phyloP scores from a whole-genome alignment of 2,888 invertebrate genomes.

The Tetranychus piercei region DNA sequence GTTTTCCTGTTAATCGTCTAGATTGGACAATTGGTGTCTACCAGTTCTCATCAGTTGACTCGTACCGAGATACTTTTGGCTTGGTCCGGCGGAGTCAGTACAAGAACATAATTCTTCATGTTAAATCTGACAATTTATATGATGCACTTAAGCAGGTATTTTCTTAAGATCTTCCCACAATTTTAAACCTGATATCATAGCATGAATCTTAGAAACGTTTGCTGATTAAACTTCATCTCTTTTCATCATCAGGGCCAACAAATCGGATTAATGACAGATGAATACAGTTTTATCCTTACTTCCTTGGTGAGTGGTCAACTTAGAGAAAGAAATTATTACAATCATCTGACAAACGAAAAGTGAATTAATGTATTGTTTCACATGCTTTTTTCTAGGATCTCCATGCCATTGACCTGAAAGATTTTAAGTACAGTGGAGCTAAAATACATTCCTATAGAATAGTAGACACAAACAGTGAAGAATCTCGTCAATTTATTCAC shows the following conservation, averaged over 20 bases:
- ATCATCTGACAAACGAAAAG: background rate
- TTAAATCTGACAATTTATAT: slow-evolving; percentile 6
- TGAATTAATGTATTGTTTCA: background rate
- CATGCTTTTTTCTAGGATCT: slow-evolving; percentile 5
- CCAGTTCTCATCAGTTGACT: background rate
- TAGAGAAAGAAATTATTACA: background rate
- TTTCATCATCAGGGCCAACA: slow-evolving; percentile 1
- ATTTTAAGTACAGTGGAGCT: slow-evolving; percentile 7
- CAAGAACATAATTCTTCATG: slow-evolving; percentile 3
- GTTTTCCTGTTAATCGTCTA: background rate
- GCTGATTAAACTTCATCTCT: background rate
- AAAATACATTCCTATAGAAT: background rate
- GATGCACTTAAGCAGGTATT: slow-evolving; percentile 2
- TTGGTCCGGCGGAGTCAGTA: background rate
- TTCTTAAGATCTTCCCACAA: background rate
- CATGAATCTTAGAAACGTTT: no score
- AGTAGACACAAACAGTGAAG: background rate
- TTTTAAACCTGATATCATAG: no score
- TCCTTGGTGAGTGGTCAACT: background rate
- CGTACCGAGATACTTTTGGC: background rate
- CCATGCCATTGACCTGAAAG: slow-evolving; percentile 9
- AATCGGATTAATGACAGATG: slow-evolving; percentile 1
- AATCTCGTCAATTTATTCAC: background rate
- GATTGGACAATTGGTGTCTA: background rate
- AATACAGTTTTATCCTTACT: background rate